Percentiles rank a stretch among this genome's conserved stretches.
Conservation (phyloP, 2,113 vertebrate species). For the Sinocyclocheilus maitianheensis region DNA sequence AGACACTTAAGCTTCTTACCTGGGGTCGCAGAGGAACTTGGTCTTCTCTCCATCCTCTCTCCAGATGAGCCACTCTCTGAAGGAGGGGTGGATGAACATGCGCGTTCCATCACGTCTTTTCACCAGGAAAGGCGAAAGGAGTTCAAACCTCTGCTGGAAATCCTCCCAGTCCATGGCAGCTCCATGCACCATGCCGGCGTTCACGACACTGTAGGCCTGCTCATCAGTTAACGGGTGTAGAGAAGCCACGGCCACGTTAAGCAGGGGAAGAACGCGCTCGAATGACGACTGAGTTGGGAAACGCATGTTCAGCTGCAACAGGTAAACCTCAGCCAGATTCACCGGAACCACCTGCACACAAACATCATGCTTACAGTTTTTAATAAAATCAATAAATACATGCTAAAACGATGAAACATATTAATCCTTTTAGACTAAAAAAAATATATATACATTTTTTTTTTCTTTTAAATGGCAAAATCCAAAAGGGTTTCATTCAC, state of each 20-base stretch:
- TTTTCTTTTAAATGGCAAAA: too few relatives aligned
- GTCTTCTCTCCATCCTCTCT: conserved; percentile 97
- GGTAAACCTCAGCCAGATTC: conserved; percentile 92
- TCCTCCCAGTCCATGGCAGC: conserved; percentile 85
- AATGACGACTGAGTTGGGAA: conserved; percentile 98
- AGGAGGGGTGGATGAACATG: conserved; percentile 96
- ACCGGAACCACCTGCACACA: conserved; percentile 87
- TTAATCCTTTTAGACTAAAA: too few relatives aligned
- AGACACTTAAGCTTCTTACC: conserved; percentile 70
- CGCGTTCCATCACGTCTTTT: conserved; percentile 89
- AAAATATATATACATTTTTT: too few relatives aligned
- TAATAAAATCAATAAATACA: neutral
- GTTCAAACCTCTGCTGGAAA: conserved; percentile 92
- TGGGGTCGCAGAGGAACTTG: conserved; percentile 96
- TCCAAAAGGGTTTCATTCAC: too few relatives aligned
- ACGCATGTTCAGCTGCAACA: conserved; percentile 96
- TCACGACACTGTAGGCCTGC: conserved; percentile 88
- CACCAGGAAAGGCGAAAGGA: conserved; percentile 91
- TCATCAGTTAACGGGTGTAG: conserved; percentile 95
- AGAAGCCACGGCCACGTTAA: conserved; percentile 93
- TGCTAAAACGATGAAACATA: neutral
- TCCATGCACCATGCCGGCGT: conserved; percentile 66
- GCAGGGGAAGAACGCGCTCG: conserved; percentile 91
- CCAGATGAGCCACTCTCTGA: conserved; percentile 98
- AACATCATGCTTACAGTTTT: neutral